Percentiles rank a stretch among this genome's conserved stretches.
These are phyloP conservation scores for Eupithecia pulchellata DNA, from an alignment of 2,888 invertebrate species.

Conservation along the genomic window DNA sequence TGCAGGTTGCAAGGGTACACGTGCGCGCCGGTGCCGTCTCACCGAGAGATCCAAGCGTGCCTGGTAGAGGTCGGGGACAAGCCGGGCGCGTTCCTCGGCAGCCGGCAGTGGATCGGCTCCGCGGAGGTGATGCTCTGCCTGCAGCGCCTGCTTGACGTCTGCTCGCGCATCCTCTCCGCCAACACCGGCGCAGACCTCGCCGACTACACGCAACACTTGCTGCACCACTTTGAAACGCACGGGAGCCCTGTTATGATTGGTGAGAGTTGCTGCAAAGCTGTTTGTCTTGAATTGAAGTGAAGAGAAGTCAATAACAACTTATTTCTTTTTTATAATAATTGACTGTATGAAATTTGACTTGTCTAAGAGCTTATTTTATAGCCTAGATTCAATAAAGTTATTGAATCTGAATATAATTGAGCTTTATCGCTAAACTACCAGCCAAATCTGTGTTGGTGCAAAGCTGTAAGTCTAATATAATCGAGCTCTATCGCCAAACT, in stretches of 20 bases:
- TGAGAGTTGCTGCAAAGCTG: conserved; percentile 56
- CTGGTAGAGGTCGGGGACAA: conserved; percentile 98
- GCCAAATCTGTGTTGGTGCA: not conserved
- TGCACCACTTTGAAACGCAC: conserved; percentile 95
- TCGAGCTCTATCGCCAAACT: not conserved
- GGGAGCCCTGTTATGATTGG: conserved; percentile 99
- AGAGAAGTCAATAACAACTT: too few relatives aligned
- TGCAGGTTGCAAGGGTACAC: conserved; percentile 92
- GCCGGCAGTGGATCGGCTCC: conserved; percentile 98
- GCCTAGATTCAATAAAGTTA: too few relatives aligned
- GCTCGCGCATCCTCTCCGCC: conserved; percentile 93
- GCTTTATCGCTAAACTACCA: too few relatives aligned
- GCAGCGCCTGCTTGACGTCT: conserved; percentile 91
- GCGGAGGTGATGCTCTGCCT: conserved; percentile 98
- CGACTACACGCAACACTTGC: conserved; percentile 91
- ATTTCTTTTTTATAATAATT: too few relatives aligned
- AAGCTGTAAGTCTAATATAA: not conserved
- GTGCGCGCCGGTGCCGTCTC: conserved; percentile 90
- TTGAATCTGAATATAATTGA: too few relatives aligned
- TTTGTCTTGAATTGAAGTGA: too few relatives aligned
- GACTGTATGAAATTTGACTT: too few relatives aligned
- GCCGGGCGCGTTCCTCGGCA: conserved; percentile 93
- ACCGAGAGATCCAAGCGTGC: conserved; percentile 95
- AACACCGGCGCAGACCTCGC: conserved; percentile 94
- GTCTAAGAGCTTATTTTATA: too few relatives aligned